phyloP scores from a whole-genome alignment of 1,140 invertebrate genomes.

The Drosophila malerkotliana region DNA sequence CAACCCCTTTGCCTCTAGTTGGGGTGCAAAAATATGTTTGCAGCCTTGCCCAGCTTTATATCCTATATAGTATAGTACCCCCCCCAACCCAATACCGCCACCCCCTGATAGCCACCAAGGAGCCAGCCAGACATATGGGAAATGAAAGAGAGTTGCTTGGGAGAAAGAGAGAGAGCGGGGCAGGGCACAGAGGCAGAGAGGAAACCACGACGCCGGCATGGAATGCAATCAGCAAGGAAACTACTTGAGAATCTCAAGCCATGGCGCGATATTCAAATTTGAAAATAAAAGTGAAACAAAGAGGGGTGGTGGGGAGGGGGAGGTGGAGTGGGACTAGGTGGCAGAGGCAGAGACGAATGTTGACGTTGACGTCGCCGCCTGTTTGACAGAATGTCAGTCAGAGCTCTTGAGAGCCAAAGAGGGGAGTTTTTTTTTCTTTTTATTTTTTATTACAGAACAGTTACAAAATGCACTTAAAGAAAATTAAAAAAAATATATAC shows the following conservation, averaged over 20 bases:
- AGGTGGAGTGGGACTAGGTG: neutral
- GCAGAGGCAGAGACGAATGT: slow-evolving; percentile 27
- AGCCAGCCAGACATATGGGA: slow-evolving; percentile 62
- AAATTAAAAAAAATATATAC: neutral
- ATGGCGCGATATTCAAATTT: slow-evolving; percentile 71
- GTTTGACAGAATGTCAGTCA: slow-evolving; percentile 80
- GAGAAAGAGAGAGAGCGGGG: neutral
- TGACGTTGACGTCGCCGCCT: slow-evolving; percentile 65
- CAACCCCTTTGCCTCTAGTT: slow-evolving; percentile 40
- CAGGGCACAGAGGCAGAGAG: too few relatives aligned
- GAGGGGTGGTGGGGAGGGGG: slow-evolving; percentile 1
- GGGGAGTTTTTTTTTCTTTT: slow-evolving; percentile 4
- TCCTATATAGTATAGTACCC: slow-evolving; percentile 1
- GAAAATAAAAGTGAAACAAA: slow-evolving; percentile 74
- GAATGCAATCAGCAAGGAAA: slow-evolving; percentile 78
- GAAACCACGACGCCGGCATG: slow-evolving; percentile 51
- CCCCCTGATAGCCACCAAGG: slow-evolving; percentile 10
- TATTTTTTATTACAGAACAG: slow-evolving; percentile 19
- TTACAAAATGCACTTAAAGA: slow-evolving; percentile 19
- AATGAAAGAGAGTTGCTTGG: slow-evolving; percentile 56
- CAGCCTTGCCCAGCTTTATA: slow-evolving; percentile 20
- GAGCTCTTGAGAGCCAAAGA: slow-evolving; percentile 27
- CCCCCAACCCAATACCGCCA: neutral
- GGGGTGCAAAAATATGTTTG: slow-evolving; percentile 42
- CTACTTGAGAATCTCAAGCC: slow-evolving; percentile 71